Evolutionary conservation across 2,797 vertebrate species (phyloP), one percentile per base, ranked within the genome.

Genomic region (Pempheris klunzingeri): DNA sequence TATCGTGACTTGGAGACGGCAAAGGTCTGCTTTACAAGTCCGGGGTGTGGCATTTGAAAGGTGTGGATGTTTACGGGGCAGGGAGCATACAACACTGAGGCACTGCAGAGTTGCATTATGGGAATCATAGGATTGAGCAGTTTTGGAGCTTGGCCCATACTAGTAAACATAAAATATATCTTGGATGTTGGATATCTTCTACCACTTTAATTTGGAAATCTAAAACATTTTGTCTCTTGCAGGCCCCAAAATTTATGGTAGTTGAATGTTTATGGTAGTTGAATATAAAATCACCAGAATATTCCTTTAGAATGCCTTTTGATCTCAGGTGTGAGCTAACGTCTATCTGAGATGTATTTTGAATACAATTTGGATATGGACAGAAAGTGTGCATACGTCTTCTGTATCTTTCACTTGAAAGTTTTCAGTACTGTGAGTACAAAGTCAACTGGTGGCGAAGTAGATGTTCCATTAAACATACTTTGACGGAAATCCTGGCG

Each of bases 401-500:
- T 52, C 12, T 54, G 55, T 20, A 62, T 59, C 26, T 71, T 41
- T 61, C 13, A 62, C 72, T 63, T 30, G 11, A 28, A 3, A 10
- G 4, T 14, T 26, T 58, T 17, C 13, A 32, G 13, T 22, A 57
- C 2, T 20, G 22, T 39, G 14, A 73, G 17, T 1, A 0, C 24
- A 46, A 79, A 73, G 46, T n/a, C 2, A 63, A 34, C 62, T 55
- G 12, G 22, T 15, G 20, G 22, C 5, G 47, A 66, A 74, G 14
- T 2, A 36, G 24, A 58, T 24, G 9, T 43, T 22, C 38, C 12
- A 43, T 43, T 26, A 59, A 65, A 64, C 26, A 52, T 1, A 47
- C 11, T 5, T 38, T 26, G 9, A 54, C 4, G 54, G 15, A 72
- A 34, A 54, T 65, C 70, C 30, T 46, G 7, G 22, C 15, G 15